These are phyloP conservation scores for Polietes domitor DNA, from an alignment of 2,888 invertebrate species.

Conservation along the genomic window DNA sequence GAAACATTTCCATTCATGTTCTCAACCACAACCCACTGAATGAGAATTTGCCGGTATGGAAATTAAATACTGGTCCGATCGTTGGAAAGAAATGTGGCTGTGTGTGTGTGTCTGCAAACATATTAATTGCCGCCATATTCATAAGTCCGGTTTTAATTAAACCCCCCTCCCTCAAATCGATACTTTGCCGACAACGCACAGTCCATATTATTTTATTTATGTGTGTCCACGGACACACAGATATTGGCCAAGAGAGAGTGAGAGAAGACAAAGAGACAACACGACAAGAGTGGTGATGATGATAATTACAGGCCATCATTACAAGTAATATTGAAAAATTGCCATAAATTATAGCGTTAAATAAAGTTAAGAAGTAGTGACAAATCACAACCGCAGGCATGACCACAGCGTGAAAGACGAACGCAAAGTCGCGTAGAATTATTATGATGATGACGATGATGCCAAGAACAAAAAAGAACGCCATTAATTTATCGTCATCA, in stretches of 20 bases:
- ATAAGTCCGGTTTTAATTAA: constrained; percentile 35
- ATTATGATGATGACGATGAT: no score
- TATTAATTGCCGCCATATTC: constrained; percentile 10
- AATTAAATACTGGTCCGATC: no score
- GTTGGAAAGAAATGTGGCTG: no score
- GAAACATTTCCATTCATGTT: no score
- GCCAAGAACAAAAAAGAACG: not conserved
- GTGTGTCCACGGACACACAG: not conserved
- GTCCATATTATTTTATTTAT: constrained; percentile 60
- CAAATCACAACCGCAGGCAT: constrained; percentile 61
- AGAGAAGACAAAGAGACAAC: constrained; percentile 25
- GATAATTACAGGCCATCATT: constrained; percentile 65
- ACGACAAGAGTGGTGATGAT: constrained; percentile 57
- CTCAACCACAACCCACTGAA: no score
- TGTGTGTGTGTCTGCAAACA: not conserved
- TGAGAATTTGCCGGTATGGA: no score
- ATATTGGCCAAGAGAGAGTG: not conserved
- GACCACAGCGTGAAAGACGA: not conserved
- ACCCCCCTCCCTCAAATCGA: not conserved
- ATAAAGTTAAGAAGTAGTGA: constrained; percentile 61
- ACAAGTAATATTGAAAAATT: constrained; percentile 64
- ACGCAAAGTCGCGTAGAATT: not conserved
- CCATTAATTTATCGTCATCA: constrained; percentile 13
- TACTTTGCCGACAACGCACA: constrained; percentile 12
- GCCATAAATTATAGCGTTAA: constrained; percentile 65